These are phyloP conservation scores for Ptychadena robeensis DNA, from an alignment of 2,797 vertebrate species.

Conservation along the genomic window DNA sequence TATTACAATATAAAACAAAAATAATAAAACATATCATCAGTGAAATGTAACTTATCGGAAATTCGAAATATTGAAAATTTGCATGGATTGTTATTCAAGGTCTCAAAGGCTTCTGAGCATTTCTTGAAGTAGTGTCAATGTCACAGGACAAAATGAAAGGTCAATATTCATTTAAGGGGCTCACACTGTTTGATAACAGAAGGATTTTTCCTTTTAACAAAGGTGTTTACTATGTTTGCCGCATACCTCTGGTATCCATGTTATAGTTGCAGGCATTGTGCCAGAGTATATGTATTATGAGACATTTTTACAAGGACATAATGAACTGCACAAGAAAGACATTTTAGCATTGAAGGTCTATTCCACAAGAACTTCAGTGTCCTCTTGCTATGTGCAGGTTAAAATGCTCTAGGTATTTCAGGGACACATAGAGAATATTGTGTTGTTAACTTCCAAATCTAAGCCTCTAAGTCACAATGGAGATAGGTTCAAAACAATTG, in stretches of 20 bases:
- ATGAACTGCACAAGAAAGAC: not conserved
- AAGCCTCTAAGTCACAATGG: not conserved
- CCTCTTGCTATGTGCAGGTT: slow-evolving; percentile 6
- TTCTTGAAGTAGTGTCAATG: not conserved
- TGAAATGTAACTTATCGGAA: no score
- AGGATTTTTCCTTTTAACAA: not conserved
- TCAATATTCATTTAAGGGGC: slow-evolving; percentile 2
- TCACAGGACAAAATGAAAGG: not conserved
- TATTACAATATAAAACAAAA: no score
- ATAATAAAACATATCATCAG: no score
- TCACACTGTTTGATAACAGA: not conserved
- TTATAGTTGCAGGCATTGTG: not conserved
- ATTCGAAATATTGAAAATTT: no score
- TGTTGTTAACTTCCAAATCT: slow-evolving; percentile 22
- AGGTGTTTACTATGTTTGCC: slow-evolving; percentile 11
- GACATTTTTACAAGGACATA: not conserved
- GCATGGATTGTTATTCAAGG: no score
- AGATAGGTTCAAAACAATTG: slow-evolving; percentile 23
- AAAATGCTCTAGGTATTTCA: slow-evolving; percentile 34
- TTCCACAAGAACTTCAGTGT: not conserved
- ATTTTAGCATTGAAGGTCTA: slow-evolving; percentile 31
- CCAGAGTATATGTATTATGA: not conserved
- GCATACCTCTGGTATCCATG: slow-evolving; percentile 16
- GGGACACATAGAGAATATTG: slow-evolving; percentile 39
- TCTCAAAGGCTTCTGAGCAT: no score